phyloP scores from a whole-genome alignment of 2,888 invertebrate genomes.

The Lycaena phlaeas region DNA sequence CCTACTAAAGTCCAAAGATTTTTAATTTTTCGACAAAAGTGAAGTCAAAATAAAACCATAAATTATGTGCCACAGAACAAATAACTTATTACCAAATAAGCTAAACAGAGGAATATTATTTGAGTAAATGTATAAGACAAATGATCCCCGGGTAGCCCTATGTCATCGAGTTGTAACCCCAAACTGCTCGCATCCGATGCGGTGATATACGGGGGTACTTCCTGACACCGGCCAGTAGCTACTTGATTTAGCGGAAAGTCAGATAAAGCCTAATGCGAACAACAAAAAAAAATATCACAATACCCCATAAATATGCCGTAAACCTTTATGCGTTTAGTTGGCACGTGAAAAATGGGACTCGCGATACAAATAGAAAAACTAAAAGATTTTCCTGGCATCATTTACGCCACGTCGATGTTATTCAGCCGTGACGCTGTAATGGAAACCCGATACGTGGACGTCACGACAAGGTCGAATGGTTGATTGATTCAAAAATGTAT shows the following conservation, averaged over 20 bases:
- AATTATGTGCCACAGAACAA: too few species aligned
- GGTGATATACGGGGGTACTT: conserved; percentile 68
- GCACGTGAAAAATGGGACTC: conserved; percentile 65
- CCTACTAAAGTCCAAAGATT: too few species aligned
- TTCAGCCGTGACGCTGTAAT: conserved; percentile 4
- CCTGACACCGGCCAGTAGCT: conserved; percentile 72
- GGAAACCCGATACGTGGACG: conserved; percentile 8
- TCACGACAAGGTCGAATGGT: background rate
- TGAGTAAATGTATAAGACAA: conserved; percentile 53
- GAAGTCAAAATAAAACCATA: too few species aligned
- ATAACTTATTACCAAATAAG: too few species aligned
- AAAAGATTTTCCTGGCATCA: conserved; percentile 21
- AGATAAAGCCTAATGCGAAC: conserved; percentile 73
- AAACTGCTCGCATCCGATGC: conserved; percentile 59
- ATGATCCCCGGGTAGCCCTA: conserved; percentile 43
- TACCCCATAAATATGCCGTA: conserved; percentile 73
- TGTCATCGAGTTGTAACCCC: conserved; percentile 55
- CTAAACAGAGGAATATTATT: too few species aligned
- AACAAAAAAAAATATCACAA: conserved; percentile 73
- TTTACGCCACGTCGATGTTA: conserved; percentile 14
- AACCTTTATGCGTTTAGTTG: conserved; percentile 69
- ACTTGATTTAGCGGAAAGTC: conserved; percentile 74
- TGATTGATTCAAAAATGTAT: background rate
- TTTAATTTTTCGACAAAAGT: too few species aligned
- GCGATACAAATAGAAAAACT: conserved; percentile 47